Conservation (phyloP, 2,888 invertebrate genomes). For the Machimus rusticus region DNA sequence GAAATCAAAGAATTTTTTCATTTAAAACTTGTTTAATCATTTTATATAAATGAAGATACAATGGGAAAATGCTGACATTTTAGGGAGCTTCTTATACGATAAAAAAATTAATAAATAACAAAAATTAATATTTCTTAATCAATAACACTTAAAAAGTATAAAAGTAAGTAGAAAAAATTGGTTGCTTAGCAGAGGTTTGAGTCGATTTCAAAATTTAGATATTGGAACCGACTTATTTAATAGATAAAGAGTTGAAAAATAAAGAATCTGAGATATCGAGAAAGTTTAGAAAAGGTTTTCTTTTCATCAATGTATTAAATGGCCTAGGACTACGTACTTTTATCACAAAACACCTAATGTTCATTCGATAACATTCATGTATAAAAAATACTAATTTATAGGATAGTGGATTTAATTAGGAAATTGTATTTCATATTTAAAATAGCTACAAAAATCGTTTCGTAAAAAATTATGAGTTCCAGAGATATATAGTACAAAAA, state of each 20-base stretch:
- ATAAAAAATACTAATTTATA: constrained; percentile 38
- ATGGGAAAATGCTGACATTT: constrained; percentile 17
- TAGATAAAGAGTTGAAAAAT: neutral
- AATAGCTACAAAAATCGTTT: constrained; percentile 20
- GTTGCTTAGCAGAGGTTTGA: neutral
- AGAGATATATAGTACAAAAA: constrained; percentile 27
- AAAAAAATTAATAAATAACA: constrained; percentile 25
- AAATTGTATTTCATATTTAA: constrained; percentile 7
- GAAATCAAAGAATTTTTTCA: neutral
- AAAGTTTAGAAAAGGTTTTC: constrained; percentile 28
- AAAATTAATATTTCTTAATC: neutral
- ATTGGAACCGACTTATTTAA: neutral
- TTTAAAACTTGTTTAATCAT: constrained; percentile 33
- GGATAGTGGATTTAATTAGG: constrained; percentile 19
- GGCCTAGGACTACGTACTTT: constrained; percentile 8
- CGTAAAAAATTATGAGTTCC: constrained; percentile 13
- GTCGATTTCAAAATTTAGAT: neutral
- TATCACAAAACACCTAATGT: constrained; percentile 37
- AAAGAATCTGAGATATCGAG: neutral
- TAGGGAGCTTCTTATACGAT: constrained; percentile 2
- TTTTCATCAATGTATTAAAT: neutral
- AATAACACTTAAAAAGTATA: neutral
- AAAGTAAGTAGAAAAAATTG: constrained; percentile 18
- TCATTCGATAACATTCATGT: constrained; percentile 36
- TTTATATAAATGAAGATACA: constrained; percentile 32